Evolutionary conservation across 2,797 vertebrate species (phyloP).

Genomic region (Anguilla pacifica): DNA sequence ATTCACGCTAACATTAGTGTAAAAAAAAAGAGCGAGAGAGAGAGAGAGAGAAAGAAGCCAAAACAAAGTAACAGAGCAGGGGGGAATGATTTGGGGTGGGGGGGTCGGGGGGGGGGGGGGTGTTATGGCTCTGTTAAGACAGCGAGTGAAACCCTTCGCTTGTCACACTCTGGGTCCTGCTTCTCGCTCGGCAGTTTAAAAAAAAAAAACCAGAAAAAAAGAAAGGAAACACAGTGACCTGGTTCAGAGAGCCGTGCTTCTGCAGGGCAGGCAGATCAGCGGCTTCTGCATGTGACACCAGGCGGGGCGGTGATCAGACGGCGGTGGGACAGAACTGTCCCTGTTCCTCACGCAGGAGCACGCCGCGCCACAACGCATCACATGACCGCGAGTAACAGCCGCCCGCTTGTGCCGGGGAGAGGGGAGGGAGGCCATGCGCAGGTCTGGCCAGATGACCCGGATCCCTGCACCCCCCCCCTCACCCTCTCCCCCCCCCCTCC

Average conservation of each 20-base stretch:
- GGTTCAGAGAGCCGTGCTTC: slow-evolving; percentile 56
- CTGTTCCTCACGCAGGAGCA: slow-evolving; percentile 85
- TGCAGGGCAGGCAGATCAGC: slow-evolving; percentile 79
- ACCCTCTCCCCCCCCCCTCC: slow-evolving; percentile 7
- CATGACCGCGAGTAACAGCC: slow-evolving; percentile 88
- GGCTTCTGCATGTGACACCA: slow-evolving; percentile 85
- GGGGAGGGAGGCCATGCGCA: slow-evolving; percentile 35
- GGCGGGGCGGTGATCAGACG: slow-evolving; percentile 78
- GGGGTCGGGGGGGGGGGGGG: background rate
- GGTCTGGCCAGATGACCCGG: slow-evolving; percentile 38
- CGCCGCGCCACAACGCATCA: slow-evolving; percentile 81
- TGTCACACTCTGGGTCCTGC: slow-evolving; percentile 49
- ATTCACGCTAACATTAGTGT: background rate
- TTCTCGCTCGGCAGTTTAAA: slow-evolving; percentile 61
- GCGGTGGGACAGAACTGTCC: slow-evolving; percentile 88
- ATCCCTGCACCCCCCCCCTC: background rate
- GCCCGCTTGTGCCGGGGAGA: slow-evolving; percentile 64
- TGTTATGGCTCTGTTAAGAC: slow-evolving; percentile 1
- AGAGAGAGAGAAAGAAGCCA: background rate
- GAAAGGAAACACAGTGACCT: slow-evolving; percentile 64
- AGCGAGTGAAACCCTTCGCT: background rate
- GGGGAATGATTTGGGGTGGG: background rate
- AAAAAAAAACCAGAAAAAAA: no score
- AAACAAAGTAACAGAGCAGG: background rate
- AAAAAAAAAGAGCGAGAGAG: background rate